Evolutionary conservation across 2,797 vertebrate genomes (phyloP), one percentile per base, ranked within the genome.

Genomic region (Enteromius paludinosus): DNA sequence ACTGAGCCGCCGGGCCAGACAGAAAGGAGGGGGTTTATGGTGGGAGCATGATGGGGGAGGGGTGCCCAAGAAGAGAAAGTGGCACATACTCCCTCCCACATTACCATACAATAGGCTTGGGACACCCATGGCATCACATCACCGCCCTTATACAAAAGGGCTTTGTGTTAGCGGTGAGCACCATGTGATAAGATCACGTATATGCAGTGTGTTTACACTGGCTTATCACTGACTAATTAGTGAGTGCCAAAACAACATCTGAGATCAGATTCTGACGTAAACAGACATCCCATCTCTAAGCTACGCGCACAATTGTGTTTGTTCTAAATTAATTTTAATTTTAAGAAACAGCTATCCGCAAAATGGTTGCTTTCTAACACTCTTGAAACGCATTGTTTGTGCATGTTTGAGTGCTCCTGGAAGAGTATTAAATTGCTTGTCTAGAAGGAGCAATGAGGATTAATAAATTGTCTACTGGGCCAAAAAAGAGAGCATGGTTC

Each of bases 41-140:
- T 75, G 11, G 33, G 45, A 71, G 73, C 5, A 4, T 2, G 61
- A 7, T 38, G 77, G 86, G 72, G 82, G 82, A 75, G 43, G 77
- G 66, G 77, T 61, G 38, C 33, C 35, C 15, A 64, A 35, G 23
- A 56, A 69, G 20, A 72, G 77, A 69, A 71, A 83, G 83, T 78
- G 59, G 65, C 78, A 68, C 62, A 35, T 25, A 82, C 25, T 79
- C 78, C 75, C 64, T 78, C 66, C 68, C 74, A 38, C 74, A 86
- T 78, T 86, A 85, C 43, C 84, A 89, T 78, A 83, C 86, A 86
- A 84, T 77, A 75, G 75, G 17, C 23, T 64, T 30, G 68, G 68
- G 78, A 62, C 59, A 33, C 56, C 59, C 43, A 52, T 73, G 20
- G 47, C 38, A 73, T 49, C 20, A 52, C 38, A 56, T 28, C 72